phyloP scores from a whole-genome alignment of 2,797 vertebrate genomes.

The Hippopotamyrus pictus region DNA sequence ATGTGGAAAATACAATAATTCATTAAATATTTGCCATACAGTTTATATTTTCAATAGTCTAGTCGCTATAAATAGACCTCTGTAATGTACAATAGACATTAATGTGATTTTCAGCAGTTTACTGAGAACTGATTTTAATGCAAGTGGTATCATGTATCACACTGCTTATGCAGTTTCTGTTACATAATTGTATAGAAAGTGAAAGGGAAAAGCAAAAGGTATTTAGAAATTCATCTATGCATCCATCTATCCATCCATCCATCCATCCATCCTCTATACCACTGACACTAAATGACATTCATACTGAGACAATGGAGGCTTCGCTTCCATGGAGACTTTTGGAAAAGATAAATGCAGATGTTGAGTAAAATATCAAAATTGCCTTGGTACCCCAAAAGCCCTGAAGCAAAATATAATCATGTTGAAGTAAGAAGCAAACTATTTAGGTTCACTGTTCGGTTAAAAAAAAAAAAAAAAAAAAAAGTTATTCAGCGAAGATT shows the following conservation, averaged over 20 bases:
- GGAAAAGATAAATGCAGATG: neutral
- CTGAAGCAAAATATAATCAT: neutral
- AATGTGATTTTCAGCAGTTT: neutral
- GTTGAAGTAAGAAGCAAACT: neutral
- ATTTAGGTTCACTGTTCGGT: neutral
- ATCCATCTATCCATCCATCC: neutral
- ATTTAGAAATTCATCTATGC: neutral
- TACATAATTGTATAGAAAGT: neutral
- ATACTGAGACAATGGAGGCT: neutral
- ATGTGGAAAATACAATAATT: neutral
- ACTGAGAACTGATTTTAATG: neutral
- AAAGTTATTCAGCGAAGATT: neutral
- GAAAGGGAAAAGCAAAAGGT: neutral
- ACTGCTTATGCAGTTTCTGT: neutral
- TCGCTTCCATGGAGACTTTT: neutral
- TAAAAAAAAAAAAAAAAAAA: neutral
- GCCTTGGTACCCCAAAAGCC: neutral
- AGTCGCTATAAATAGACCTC: neutral
- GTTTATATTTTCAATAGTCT: neutral
- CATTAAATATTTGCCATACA: neutral
- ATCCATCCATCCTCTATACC: neutral
- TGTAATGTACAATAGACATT: neutral
- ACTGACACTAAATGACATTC: neutral
- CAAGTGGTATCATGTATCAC: neutral
- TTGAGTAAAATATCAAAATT: neutral